Base-by-base conservation (phyloP, 2,888 invertebrate species). In the Gastracanthus pulcherrimus region DNA sequence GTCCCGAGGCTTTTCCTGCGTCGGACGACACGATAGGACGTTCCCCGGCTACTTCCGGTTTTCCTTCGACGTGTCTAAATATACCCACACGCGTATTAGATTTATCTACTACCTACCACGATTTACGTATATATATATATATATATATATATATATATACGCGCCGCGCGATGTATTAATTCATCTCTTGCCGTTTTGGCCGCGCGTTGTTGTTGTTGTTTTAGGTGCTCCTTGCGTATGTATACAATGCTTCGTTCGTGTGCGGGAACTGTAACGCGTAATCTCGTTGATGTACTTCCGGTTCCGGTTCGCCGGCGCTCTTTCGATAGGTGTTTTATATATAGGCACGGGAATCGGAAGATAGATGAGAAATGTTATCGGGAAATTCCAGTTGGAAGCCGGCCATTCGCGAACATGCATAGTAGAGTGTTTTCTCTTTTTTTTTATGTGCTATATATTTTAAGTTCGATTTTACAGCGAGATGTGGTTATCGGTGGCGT, bases 351-450 rank as follows among this genome's bases (percentile, higher is more conserved):
- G 1, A 11, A 62, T 62, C 7, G 31, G 62, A 62, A 62, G 62
- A 62, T 62, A 62, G 62, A 62, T 62, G 62, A 34, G 62, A 60
- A 29, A n/a, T 26, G 48, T 69, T 69, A 69, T 69, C 69, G 69
- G 69, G 0, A 67, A 13, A 29, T 29, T 16, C 3, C 31, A 45
- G 31, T 69, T 69, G 69, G 69, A 69, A 48, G 48, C 69, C 48
- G 41, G 69, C 48, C 69, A 69, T 31, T 67, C 29, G 67, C 45
- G 36, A n/a, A n/a, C n/a, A n/a, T n/a, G n/a, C n/a, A n/a, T n/a
- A n/a, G n/a, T n/a, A n/a, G n/a, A n/a, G n/a, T n/a, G n/a, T n/a
- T n/a, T n/a, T n/a, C n/a, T n/a, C 51, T 51, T 23, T 51, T 41
- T 41, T 51, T 51, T 23, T 23, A 51, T 51, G 19, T 7, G n/a